A percentile compares a stretch with the other conserved stretches of the same genome.
Evolutionary conservation across 2,888 invertebrate genomes (phyloP).

Genomic region (Petrolisthes manimaculis): DNA sequence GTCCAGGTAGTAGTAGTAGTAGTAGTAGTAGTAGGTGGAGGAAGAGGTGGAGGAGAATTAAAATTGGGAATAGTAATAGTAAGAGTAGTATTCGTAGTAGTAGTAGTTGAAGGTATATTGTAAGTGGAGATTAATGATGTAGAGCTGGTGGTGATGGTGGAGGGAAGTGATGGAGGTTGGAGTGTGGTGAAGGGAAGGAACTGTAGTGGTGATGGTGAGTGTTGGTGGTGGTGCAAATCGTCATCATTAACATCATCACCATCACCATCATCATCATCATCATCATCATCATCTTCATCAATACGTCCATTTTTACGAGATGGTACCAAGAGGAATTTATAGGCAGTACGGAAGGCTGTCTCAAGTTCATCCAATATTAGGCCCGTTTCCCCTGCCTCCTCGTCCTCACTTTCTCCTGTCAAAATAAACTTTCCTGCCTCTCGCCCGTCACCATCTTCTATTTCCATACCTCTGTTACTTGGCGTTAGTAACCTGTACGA

Average conservation of each 20-base stretch:
- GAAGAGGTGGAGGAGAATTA: neutral
- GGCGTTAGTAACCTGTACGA: too few relatives aligned
- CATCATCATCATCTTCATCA: neutral
- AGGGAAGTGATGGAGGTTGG: neutral
- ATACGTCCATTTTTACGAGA: too few relatives aligned
- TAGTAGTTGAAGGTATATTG: too few relatives aligned
- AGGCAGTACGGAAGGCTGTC: neutral
- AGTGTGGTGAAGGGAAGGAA: neutral
- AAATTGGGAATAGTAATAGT: too few relatives aligned
- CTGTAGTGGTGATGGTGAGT: neutral
- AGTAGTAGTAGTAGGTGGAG: neutral
- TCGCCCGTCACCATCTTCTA: too few relatives aligned
- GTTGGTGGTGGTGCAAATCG: too few relatives aligned
- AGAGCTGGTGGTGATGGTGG: neutral
- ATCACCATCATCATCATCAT: neutral
- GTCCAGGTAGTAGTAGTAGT: neutral
- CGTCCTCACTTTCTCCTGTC: neutral
- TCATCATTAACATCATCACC: constrained; percentile 6
- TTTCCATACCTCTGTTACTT: too few relatives aligned
- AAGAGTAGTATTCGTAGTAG: too few relatives aligned
- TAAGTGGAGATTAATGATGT: neutral
- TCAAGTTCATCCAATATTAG: neutral
- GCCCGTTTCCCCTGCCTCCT: neutral
- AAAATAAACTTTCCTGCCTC: too few relatives aligned
- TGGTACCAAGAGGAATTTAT: neutral